Evolutionary conservation across 2,113 vertebrate species (phyloP), one percentile per base, ranked within the genome.

Genomic region (Syngnathus typhle): DNA sequence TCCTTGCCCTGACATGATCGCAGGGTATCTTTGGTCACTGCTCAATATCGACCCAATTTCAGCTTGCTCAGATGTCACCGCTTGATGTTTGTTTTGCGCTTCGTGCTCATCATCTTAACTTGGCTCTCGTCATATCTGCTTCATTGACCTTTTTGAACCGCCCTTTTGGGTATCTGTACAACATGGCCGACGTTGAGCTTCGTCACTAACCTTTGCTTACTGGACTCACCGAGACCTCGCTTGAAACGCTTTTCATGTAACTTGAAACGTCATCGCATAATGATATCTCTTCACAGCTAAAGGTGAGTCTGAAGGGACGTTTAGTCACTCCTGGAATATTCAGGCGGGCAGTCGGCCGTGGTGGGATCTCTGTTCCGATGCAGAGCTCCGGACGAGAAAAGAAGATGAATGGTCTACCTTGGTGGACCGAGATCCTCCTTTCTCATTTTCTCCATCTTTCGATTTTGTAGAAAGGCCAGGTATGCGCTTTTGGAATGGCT

Each of bases 221-320:
- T 56, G 64, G 71, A 82, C 71, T 79, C 32, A 5, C 47, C 49
- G 7, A 44, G 5, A 32, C 67, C 67, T 60, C 13, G 39, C 39
- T 32, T 59, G 70, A 32, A 68, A 67, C 27, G 71, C 71, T 74
- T 74, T 68, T 62, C 69, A 64, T 74, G 55, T 56, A 27, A 21
- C 23, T 83, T 77, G 47, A 80, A 80, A 74, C 61, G 8, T 65
- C 23, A 23, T 82, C 65, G 43, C 75, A 68, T 83, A 80, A 82
- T 54, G 65, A 67, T 72, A 67, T 88, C 47, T 88, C 46, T 87
- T 72, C 63, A 72, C 85, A 89, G 88, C 74, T 67, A 54, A 49
- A 72, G 73, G 44, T 60, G 56, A 80, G 69, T 72, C 64, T 52
- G 68, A 78, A 41, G 73, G 80, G 73, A 66, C 60, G 39, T 70